Evolutionary conservation across 2,888 invertebrate species (phyloP), one percentile per base, ranked within the genome.

Genomic region (Mystacides longicornis): DNA sequence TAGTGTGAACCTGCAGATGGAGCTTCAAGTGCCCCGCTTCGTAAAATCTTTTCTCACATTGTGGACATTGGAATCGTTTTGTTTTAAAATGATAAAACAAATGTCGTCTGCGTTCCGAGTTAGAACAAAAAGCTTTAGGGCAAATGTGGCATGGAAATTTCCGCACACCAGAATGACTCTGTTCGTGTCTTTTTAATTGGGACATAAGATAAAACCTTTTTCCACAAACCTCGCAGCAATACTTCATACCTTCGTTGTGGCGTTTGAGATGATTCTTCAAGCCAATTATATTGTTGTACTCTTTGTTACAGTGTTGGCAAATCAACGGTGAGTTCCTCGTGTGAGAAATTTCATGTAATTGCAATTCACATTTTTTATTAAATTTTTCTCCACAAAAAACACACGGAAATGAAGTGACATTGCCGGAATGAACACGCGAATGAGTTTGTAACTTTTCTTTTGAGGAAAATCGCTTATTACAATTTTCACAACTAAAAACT

Each of bases 11-110:
- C 27, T 67, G 63, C 60, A 67, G 63, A 55, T 71, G 69, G 27
- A 67, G 64, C 52, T 67, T 66, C 43, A 70, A 60, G 59, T 69
- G 68, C 20, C 68, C 67, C 1, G 67, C 67, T 55, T 69, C 69
- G 54, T 66, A 68, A 50, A 68, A 69, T 7, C 62, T 58, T 59
- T 68, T 68, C 11, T 55, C 55, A 46, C 69, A 69, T 16, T 65
- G 52, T n/a, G 63, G 55, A 54, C 69, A 69, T 51, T 62, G 60
- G 52, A 66, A 69, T 45, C 63, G 65, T 48, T 68, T 69, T 3
- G 65, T 66, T 5, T 68, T 68, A 9, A 64, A 65, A 53, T 69
- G 69, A 56, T 69, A 69, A 43, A 66, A 64, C 19, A 66, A 53
- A 57, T 69, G 69, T 23, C 69, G 62, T 21, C 65, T 67, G 3